Evolutionary conservation across 2,888 invertebrate species (phyloP), one percentile per base, ranked within the genome.

Genomic region (Bombylius major): DNA sequence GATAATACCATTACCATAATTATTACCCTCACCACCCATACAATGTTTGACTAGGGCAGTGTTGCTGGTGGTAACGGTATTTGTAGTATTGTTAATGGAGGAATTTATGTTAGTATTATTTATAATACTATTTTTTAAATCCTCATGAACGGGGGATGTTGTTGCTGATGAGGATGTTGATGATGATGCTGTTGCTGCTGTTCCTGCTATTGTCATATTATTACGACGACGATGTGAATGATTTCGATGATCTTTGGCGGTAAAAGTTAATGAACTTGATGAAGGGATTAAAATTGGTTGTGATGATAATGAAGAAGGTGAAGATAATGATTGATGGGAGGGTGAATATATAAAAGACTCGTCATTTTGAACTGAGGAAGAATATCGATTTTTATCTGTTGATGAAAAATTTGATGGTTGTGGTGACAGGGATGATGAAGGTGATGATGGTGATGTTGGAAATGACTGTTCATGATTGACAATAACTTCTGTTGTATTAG

Each of bases 1-100:
- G 51, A 33, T 54, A 13, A 54, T 48, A 32, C 34, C 45, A 47
- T 39, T 52, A 55, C 51, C 33, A 33, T 49, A 7, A 45, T 51
- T 57, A 45, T 42, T 45, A 14, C 2, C 23, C 23, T 23, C 33
- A 32, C 14, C 46, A 9, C 13, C n/a, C 11, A 34, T 47, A 11
- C 8, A 11, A 42, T 42, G 8, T 11, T 42, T 42, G 39, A 42
- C 39, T 42, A 42, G 11, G 11, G 39, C 3, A 23, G 23, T 23
- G 23, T 23, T 42, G 39, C 11, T 42, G 7, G 8, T 42, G 5
- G 39, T 11, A 11, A 11, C 11, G 3, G 11, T 42, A 11, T 7
- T 42, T 7, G 8, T 11, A 42, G 4, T 42, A 42, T 4, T 42
- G 11, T 42, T 42, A 11, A 42, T 42, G 11, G 39, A 42, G 8